Percentiles rank a stretch among this genome's conserved stretches.
phyloP scores from a whole-genome alignment of 2,113 vertebrate species.

The Hippocampus guttulatus region DNA sequence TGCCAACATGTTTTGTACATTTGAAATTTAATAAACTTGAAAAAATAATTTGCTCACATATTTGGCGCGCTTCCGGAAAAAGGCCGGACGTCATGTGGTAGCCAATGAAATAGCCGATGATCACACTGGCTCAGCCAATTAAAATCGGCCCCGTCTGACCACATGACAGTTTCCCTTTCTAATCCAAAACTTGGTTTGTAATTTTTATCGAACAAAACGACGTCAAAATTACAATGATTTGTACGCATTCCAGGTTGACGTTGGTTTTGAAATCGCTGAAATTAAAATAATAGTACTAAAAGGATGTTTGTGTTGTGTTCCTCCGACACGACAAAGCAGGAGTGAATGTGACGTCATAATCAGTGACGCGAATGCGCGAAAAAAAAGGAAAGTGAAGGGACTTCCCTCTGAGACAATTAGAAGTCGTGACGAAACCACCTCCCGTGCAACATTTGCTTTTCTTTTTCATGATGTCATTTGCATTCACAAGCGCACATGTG shows the following conservation, averaged over 20 bases:
- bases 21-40: too few relatives aligned
- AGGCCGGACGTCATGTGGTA: not conserved
- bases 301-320: not conserved
- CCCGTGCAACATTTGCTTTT: not conserved
- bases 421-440: not conserved
- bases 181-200: not conserved
- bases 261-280: not conserved
- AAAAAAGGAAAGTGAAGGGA: slow-evolving; percentile 1
- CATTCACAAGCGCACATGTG: not conserved
- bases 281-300: not conserved
- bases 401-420: not conserved
- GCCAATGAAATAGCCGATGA: slow-evolving; percentile 4
- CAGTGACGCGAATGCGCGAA: not conserved
- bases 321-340: not conserved
- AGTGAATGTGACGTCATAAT: not conserved
- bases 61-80: slow-evolving; percentile 13
- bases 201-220: not conserved
- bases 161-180: not conserved
- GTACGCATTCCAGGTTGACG: not conserved
- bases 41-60: too few relatives aligned
- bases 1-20: too few relatives aligned
- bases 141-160: not conserved
- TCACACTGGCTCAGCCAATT: not conserved
- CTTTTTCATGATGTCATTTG: not conserved
- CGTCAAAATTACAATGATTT: too few relatives aligned